Conservation (phyloP, 2,113 vertebrate genomes). For the Phalacrocorax aristotelis region DNA sequence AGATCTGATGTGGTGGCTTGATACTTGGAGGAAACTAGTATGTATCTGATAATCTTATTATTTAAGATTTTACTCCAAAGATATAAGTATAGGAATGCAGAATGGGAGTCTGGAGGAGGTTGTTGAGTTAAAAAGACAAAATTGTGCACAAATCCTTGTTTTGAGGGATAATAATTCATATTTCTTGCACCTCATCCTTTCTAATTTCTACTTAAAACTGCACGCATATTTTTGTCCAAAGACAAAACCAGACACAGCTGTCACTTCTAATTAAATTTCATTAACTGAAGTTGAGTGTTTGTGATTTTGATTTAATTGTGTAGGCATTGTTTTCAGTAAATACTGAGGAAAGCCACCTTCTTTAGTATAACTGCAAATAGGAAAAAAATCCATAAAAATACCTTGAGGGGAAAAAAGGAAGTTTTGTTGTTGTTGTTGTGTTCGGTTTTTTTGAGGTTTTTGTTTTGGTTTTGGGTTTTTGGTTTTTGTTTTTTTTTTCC, state of each 20-base stretch:
- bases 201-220: neutral
- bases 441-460: no score
- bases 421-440: no score
- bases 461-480: neutral
- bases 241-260: neutral
- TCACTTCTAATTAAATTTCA: conserved; percentile 39
- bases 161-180: neutral
- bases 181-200: neutral
- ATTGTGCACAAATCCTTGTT: neutral
- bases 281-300: conserved; percentile 9
- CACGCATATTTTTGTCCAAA: neutral
- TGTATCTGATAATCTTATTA: neutral
- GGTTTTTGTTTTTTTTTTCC: neutral
- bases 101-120: neutral
- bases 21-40: neutral
- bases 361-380: neutral
- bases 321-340: neutral
- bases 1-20: neutral
- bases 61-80: neutral
- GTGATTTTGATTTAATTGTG: conserved; percentile 1
- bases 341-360: neutral
- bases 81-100: neutral
- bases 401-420: neutral
- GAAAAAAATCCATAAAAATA: neutral
- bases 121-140: neutral